Conservation (phyloP, 53 echinoderm and acorn worm species). For the Crossaster papposus region DNA sequence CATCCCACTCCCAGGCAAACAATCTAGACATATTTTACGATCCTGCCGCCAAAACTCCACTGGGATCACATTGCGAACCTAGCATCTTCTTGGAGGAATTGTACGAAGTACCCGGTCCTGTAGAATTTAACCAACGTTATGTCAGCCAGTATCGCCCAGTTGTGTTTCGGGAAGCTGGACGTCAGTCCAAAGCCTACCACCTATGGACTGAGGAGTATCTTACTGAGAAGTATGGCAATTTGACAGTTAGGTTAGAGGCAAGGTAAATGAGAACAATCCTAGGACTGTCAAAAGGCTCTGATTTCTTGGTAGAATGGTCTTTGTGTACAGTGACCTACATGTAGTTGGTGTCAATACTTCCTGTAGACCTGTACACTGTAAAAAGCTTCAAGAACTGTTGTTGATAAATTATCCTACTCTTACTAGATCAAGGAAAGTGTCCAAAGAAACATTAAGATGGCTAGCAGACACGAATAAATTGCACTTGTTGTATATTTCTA, state of each 20-base stretch:
- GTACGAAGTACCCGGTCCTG: slow-evolving; percentile 60
- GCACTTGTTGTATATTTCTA: too few species aligned
- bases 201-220: slow-evolving; percentile 81
- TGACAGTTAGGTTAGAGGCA: slow-evolving; percentile 67
- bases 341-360: too few species aligned
- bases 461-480: too few species aligned
- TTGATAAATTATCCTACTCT: too few species aligned
- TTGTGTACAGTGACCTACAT: too few species aligned
- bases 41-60: slow-evolving; percentile 3
- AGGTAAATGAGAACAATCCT: slow-evolving; percentile 30
- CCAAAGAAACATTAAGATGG: too few species aligned
- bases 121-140: slow-evolving; percentile 69
- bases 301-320: too few species aligned
- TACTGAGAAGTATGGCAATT: slow-evolving; percentile 64
- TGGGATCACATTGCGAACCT: slow-evolving; percentile 65
- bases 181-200: slow-evolving; percentile 61
- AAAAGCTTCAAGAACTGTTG: too few species aligned
- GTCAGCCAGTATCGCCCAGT: slow-evolving; percentile 71
- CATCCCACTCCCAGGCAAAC: neutral
- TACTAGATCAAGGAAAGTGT: too few species aligned
- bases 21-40: slow-evolving; percentile 31
- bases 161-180: slow-evolving; percentile 69
- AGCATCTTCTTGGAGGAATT: slow-evolving; percentile 62
- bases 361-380: too few species aligned
- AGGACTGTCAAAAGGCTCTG: too few species aligned